These are phyloP conservation scores for Clostera curtula DNA, from an alignment of 2,888 invertebrate genomes.

Conservation along the genomic window DNA sequence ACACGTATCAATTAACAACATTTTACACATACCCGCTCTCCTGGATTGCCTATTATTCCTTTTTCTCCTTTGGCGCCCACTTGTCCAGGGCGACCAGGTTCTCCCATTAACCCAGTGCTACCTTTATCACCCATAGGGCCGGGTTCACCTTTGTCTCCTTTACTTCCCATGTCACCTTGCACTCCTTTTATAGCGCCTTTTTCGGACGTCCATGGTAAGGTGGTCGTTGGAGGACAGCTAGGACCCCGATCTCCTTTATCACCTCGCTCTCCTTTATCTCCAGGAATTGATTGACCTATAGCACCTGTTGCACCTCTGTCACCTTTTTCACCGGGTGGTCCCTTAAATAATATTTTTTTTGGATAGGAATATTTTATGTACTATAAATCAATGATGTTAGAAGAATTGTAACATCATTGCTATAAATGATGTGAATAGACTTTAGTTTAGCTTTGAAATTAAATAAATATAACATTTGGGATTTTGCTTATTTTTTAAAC, in stretches of 20 bases:
- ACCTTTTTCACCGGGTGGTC: slow-evolving; percentile 81
- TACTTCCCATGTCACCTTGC: slow-evolving; percentile 71
- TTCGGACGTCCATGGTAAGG: slow-evolving; percentile 42
- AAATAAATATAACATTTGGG: too few relatives aligned
- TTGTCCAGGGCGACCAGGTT: slow-evolving; percentile 79
- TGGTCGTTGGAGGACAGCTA: slow-evolving; percentile 37
- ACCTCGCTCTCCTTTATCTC: slow-evolving; percentile 78
- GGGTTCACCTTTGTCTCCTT: slow-evolving; percentile 76
- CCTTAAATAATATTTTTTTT: slow-evolving; percentile 53
- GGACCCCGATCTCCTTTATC: slow-evolving; percentile 69
- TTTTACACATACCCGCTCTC: slow-evolving; percentile 79
- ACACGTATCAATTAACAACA: not conserved
- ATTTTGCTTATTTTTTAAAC: too few relatives aligned
- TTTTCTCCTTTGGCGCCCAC: slow-evolving; percentile 89
- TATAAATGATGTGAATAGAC: too few relatives aligned
- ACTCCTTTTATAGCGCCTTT: slow-evolving; percentile 54
- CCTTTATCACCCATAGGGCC: slow-evolving; percentile 81
- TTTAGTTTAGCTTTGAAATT: too few relatives aligned
- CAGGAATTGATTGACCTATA: slow-evolving; percentile 66
- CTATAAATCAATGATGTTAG: too few relatives aligned
- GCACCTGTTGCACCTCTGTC: slow-evolving; percentile 80
- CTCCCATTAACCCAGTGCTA: slow-evolving; percentile 81
- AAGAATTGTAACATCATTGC: too few relatives aligned
- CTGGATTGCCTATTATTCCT: slow-evolving; percentile 88
- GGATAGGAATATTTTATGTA: not conserved